Evolutionary conservation across 1,140 invertebrate species (phyloP), one percentile per base, ranked within the genome.

Genomic region (Carcinoscorpius rotundicauda): DNA sequence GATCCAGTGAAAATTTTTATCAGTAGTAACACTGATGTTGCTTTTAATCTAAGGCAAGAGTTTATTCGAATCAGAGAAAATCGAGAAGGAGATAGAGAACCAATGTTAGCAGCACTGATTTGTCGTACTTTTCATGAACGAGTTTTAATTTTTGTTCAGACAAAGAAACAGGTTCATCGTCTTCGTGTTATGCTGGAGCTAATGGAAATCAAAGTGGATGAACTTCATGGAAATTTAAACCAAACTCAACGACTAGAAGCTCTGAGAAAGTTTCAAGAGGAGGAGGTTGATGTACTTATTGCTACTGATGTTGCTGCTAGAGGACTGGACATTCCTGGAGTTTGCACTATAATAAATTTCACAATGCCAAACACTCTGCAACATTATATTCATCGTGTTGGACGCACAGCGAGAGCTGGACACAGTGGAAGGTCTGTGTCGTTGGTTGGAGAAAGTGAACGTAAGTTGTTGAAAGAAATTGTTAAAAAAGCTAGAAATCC

Each of bases 251-350:
- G 93, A 71, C 79, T 97, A 66, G 91, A 96, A 70, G 86, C 89
- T 51, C 80, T 97, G n/a, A 84, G 86, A 69, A 85, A 86, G 71
- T 97, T 98, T 74, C 92, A 90, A 76, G 86, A 93, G 8, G 86
- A 90, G 72, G 83, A 87, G 74, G 84, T 93, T 51, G 93, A 98
- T 79, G 84, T 98, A 4, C 78, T 99, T 11, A 84, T 98, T 61
- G 93, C 93, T 0, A 99, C 96, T 4, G 96, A 99, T 81, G 87
- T 99, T 49, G 95, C 95, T 5, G 93, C 96, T 50, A 81, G 96
- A 78, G 96, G 96, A 77, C 81, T 99, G 50, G 96, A 99, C 78
- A 98, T 99, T 71, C 85, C 88, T 59, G 93, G 91, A 5, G 93
- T 99, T 1, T 90, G 94, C 80, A 98, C 93, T 53, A 94, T 85